Evolutionary conservation across 2,113 vertebrate species (phyloP), one percentile per base, ranked within the genome.

Genomic region (Cyprinus carpio): DNA sequence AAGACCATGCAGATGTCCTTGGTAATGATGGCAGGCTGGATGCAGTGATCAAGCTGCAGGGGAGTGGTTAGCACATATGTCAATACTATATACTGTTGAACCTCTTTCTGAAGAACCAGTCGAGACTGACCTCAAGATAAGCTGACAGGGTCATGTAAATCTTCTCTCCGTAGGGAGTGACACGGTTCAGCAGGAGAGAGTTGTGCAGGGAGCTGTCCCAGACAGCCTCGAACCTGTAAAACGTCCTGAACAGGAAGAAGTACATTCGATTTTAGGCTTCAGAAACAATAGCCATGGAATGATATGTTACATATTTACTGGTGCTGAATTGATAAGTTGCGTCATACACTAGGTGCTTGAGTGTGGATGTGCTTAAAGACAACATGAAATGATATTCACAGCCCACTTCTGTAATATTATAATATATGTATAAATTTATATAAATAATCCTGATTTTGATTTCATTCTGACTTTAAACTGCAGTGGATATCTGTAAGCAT

Each of bases 151-250:
- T 99, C 98, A 99, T 98, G 87, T 93, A 99, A 90, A 99, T 99
- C 94, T 99, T 99, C 92, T 99, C 98, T 89, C 97, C 97, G 0
- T 97, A 99, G 0, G 98, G 98, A 2, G 98, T 99, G 84, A 99
- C 96, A 37, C 98, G 92, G 90, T 99, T 99, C 46, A 99, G 95
- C 31, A 99, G 96, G 15, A 99, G 97, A 60, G 98, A 99, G 92
- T 99, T 99, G 88, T 99, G 98, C 85, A 99, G 93, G 20, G 98
- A 99, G 92, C 98, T 99, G 86, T 99, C 98, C 98, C 98, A 99
- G 82, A 99, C 98, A 0, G 97, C 97, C 93, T 99, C 98, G 2
- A 99, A 99, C 0, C 97, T 95, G 91, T 99, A 99, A 89, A 99
- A 99, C 43, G 96, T 99, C 91, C 98, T 99, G 87, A 7, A 88